Conservation (phyloP, 2,113 vertebrate genomes). For the Numida meleagris region DNA sequence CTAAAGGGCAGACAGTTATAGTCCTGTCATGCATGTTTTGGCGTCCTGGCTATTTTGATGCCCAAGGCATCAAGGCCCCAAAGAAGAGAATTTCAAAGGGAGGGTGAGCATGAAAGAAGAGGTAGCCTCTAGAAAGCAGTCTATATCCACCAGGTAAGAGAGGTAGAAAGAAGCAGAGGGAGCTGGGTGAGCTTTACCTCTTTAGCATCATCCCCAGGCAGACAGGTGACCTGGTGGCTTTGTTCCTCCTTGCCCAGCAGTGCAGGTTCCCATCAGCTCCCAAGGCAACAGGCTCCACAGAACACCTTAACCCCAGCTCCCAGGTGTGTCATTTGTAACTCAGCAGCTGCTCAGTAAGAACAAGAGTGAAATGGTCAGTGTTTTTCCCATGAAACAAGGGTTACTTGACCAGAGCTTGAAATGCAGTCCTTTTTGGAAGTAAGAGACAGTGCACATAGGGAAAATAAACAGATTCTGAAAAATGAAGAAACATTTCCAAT, state of each 20-base stretch:
- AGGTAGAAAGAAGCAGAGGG: neutral
- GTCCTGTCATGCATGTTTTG: neutral
- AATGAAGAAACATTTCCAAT: neutral
- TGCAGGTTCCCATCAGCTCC: neutral
- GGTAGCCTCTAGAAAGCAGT: neutral
- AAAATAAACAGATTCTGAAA: conserved; percentile 1
- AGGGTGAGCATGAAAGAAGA: neutral
- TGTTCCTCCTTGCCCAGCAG: neutral
- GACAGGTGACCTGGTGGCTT: neutral
- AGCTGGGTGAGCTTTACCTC: neutral
- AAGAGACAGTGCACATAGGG: neutral
- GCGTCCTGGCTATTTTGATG: neutral
- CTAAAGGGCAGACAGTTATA: neutral
- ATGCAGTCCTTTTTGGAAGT: neutral
- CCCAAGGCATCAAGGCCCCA: neutral
- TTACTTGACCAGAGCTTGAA: neutral
- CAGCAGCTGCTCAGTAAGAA: neutral
- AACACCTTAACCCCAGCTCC: neutral
- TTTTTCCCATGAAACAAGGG: neutral
- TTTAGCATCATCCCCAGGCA: neutral
- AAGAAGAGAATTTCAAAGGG: neutral
- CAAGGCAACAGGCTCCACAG: neutral
- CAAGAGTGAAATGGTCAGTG: neutral
- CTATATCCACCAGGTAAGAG: neutral
- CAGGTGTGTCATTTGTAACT: neutral